A percentile compares a stretch with the other conserved stretches of the same genome.
These are phyloP conservation scores for Perognathus longimembris DNA, from an alignment of 2,113 vertebrate genomes.

Conservation along the genomic window DNA sequence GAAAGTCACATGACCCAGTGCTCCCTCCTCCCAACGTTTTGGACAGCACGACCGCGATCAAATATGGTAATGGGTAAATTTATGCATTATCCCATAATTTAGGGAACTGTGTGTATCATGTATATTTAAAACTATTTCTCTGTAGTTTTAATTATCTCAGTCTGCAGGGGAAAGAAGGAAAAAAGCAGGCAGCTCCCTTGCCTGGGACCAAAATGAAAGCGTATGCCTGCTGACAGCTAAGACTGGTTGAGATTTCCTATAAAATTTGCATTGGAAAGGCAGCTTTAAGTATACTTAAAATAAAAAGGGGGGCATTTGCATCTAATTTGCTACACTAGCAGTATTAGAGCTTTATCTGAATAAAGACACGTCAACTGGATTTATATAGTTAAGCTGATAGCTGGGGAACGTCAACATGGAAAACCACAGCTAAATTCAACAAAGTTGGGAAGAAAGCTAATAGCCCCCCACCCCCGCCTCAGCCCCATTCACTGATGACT, in stretches of 20 bases:
- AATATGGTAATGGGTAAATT: slow-evolving; percentile 86
- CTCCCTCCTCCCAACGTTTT: slow-evolving; percentile 10
- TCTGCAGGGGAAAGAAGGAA: slow-evolving; percentile 87
- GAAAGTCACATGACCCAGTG: not conserved
- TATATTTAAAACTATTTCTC: slow-evolving; percentile 90
- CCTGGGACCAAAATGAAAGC: slow-evolving; percentile 88
- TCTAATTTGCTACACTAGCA: slow-evolving; percentile 97
- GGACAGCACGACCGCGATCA: slow-evolving; percentile 81
- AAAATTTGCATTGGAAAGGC: slow-evolving; percentile 93
- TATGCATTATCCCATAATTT: slow-evolving; percentile 86
- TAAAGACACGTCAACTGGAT: slow-evolving; percentile 99
- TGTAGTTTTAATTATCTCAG: slow-evolving; percentile 92
- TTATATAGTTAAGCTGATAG: slow-evolving; percentile 95
- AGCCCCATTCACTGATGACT: slow-evolving; percentile 88
- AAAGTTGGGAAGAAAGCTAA: slow-evolving; percentile 90
- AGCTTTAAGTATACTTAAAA: slow-evolving; percentile 96
- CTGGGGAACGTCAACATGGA: slow-evolving; percentile 88
- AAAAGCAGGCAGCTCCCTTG: slow-evolving; percentile 83
- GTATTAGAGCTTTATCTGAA: slow-evolving; percentile 98
- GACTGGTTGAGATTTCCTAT: slow-evolving; percentile 94
- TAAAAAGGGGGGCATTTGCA: slow-evolving; percentile 98
- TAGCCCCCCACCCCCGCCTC: slow-evolving; percentile 53
- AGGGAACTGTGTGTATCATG: slow-evolving; percentile 88
- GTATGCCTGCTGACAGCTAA: slow-evolving; percentile 88
- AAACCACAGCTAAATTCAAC: slow-evolving; percentile 87